These are phyloP conservation scores for Synanthedon tipuliformis DNA, from an alignment of 2,888 invertebrate species.

Conservation along the genomic window DNA sequence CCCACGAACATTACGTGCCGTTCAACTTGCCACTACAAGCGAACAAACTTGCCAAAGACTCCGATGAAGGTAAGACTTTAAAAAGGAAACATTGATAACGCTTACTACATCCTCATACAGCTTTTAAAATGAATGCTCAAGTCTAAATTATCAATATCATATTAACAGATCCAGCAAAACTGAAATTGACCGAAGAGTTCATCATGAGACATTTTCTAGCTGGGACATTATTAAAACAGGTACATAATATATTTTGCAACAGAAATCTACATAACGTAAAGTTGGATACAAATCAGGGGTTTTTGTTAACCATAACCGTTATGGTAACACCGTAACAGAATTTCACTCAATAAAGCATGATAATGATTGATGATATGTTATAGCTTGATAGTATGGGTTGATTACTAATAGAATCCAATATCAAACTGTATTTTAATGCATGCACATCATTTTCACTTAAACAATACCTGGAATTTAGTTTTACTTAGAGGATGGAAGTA, in stretches of 20 bases:
- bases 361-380: too few species aligned
- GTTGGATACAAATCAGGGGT: too few species aligned
- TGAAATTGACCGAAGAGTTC: conserved; percentile 81
- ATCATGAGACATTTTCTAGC: conserved; percentile 92
- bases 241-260: conserved; percentile 8
- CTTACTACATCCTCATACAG: not conserved
- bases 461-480: too few species aligned
- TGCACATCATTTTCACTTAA: too few species aligned
- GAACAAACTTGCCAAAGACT: conserved; percentile 50
- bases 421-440: too few species aligned
- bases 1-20: conserved; percentile 94
- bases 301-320: too few species aligned
- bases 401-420: too few species aligned
- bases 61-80: conserved; percentile 37
- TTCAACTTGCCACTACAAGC: conserved; percentile 89
- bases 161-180: conserved; percentile 62
- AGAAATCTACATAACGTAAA: too few species aligned
- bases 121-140: conserved; percentile 6
- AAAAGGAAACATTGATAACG: not conserved
- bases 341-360: too few species aligned
- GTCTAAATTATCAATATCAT: conserved; percentile 4
- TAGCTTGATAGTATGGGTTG: too few species aligned
- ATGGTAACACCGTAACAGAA: too few species aligned
- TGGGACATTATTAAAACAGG: conserved; percentile 84
- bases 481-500: too few species aligned